A percentile compares a stretch with the other conserved stretches of the same genome.
phyloP scores from a whole-genome alignment of 2,113 vertebrate genomes.

The Pachycephala philippinensis region DNA sequence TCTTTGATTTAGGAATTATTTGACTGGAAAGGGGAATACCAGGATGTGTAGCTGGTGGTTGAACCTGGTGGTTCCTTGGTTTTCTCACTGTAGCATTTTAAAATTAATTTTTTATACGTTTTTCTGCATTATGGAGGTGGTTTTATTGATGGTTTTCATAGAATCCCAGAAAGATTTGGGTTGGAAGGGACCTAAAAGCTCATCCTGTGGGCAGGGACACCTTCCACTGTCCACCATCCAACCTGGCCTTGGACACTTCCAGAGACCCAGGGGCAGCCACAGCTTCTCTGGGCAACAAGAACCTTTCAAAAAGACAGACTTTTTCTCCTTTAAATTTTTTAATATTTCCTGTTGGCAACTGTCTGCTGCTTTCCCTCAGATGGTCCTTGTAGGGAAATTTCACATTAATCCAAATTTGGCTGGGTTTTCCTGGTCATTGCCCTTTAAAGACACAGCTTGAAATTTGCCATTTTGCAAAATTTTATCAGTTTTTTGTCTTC shows the following conservation, averaged over 20 bases:
- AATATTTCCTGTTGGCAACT: not conserved
- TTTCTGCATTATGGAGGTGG: not conserved
- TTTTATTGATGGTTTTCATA: not conserved
- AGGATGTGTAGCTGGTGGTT: not conserved
- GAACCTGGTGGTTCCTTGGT: not conserved
- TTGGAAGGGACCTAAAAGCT: not conserved
- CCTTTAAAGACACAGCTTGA: not conserved
- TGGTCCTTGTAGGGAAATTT: not conserved
- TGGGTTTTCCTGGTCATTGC: not conserved
- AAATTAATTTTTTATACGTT: not conserved
- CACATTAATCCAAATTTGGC: not conserved
- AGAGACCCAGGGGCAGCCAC: not conserved
- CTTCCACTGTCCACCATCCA: not conserved
- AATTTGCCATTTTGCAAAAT: not conserved
- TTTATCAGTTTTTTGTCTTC: not conserved
- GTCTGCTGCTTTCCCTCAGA: not conserved
- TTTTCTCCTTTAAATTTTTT: not conserved
- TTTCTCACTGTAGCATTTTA: not conserved
- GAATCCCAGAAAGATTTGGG: not conserved
- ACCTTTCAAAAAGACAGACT: not conserved
- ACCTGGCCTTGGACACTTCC: not conserved
- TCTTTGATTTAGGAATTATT: rapidly evolving
- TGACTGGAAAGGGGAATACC: not conserved
- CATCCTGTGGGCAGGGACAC: not conserved
- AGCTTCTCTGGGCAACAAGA: not conserved